These are phyloP conservation scores for Aricia artaxerxes DNA, from an alignment of 2,888 invertebrate species.

Conservation along the genomic window DNA sequence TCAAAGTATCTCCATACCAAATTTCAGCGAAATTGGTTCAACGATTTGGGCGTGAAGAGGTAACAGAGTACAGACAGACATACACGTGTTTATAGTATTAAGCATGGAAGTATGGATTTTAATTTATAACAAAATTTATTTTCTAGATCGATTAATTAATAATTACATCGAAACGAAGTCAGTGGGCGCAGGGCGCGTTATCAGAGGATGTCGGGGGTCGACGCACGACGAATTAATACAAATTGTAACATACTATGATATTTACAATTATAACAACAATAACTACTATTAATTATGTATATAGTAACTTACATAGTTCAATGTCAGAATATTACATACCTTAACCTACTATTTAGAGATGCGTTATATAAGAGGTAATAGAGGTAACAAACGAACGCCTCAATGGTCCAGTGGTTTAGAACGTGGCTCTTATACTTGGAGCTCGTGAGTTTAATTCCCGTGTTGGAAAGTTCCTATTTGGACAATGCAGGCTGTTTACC, in stretches of 20 bases:
- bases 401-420: neutral
- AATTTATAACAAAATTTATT: neutral
- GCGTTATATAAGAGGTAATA: neutral
- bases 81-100: too few relatives aligned
- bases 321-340: constrained; percentile 4
- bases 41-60: too few relatives aligned
- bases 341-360: neutral
- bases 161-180: neutral
- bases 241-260: constrained; percentile 48
- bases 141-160: neutral
- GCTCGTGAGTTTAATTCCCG: neutral
- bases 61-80: too few relatives aligned
- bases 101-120: too few relatives aligned
- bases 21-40: too few relatives aligned
- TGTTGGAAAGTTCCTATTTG: neutral
- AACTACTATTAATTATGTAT: neutral
- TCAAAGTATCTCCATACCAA: too few relatives aligned
- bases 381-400: neutral
- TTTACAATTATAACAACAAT: neutral
- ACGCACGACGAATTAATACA: constrained; percentile 69
- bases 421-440: neutral
- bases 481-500: neutral
- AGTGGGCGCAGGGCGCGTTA: constrained; percentile 7
- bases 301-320: constrained; percentile 1
- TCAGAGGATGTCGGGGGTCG: constrained; percentile 73